Evolutionary conservation across 1,140 invertebrate species (phyloP).

Genomic region (Dufourea novaeangliae): DNA sequence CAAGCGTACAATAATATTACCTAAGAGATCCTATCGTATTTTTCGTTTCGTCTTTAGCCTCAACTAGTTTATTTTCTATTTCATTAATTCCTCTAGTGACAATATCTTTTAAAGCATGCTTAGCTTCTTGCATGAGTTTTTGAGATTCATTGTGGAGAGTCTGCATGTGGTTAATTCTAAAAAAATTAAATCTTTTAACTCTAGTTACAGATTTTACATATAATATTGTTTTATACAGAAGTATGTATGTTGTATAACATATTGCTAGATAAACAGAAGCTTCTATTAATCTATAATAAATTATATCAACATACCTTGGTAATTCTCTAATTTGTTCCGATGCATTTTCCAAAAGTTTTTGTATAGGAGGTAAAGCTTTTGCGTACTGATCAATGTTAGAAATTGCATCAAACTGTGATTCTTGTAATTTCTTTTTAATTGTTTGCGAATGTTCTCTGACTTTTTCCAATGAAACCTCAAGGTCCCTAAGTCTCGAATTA

Average conservation of each 20-base stretch:
- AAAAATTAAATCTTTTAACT: conserved; percentile 1
- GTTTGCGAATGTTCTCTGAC: conserved; percentile 48
- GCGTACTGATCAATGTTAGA: conserved; percentile 67
- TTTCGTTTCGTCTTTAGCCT: conserved; percentile 76
- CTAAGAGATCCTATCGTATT: conserved; percentile 71
- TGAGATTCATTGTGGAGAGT: conserved; percentile 76
- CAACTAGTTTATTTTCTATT: conserved; percentile 81
- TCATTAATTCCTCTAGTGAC: conserved; percentile 65
- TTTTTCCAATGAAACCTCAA: conserved; percentile 61
- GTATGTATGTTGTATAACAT: conserved; percentile 2
- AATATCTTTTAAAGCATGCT: conserved; percentile 71
- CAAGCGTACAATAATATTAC: conserved; percentile 60
- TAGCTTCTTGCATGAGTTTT: conserved; percentile 72
- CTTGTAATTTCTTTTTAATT: conserved; percentile 35
- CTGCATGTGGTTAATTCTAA: conserved; percentile 70
- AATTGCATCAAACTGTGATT: conserved; percentile 47
- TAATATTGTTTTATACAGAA: not conserved
- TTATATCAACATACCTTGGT: conserved; percentile 66
- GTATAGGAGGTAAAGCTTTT: conserved; percentile 62
- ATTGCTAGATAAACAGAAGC: conserved; percentile 3
- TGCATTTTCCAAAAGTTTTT: conserved; percentile 72
- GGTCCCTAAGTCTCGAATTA: conserved; percentile 45
- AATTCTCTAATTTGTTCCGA: conserved; percentile 70
- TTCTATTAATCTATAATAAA: conserved; percentile 20
- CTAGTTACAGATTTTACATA: not conserved